These are phyloP conservation scores for Ceratotherium simum DNA, from an alignment of 2,113 vertebrate species.

Conservation along the genomic window DNA sequence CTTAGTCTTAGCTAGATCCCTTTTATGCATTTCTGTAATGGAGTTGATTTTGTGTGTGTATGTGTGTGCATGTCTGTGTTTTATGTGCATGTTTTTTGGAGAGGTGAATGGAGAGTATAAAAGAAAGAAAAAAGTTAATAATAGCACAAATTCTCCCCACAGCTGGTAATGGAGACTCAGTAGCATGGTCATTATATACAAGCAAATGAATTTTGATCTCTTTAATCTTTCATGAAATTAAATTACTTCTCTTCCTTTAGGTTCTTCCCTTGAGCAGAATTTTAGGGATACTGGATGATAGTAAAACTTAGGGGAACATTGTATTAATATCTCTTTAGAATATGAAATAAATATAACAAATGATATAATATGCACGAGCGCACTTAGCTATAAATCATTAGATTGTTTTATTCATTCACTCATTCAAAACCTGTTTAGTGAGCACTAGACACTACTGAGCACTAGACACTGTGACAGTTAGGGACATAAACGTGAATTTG, in stretches of 20 bases:
- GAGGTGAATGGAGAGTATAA: background rate
- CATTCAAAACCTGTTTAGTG: background rate
- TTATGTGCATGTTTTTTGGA: background rate
- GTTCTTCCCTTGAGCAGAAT: constrained; percentile 49
- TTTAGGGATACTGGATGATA: background rate
- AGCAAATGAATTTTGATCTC: constrained; percentile 28
- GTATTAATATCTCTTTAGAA: constrained; percentile 9
- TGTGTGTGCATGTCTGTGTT: background rate
- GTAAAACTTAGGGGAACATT: background rate
- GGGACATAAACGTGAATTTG: constrained; percentile 6
- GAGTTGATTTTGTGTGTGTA: background rate
- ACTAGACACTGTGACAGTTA: background rate
- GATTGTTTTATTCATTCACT: constrained; percentile 16
- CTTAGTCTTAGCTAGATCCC: background rate
- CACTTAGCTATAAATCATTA: background rate
- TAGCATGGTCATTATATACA: background rate
- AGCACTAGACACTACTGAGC: background rate
- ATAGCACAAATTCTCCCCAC: background rate
- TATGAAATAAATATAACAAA: constrained; percentile 40
- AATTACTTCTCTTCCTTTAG: constrained; percentile 46
- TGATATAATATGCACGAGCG: background rate
- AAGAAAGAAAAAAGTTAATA: background rate
- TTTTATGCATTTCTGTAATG: background rate
- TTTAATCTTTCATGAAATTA: constrained; percentile 54
- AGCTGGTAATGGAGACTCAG: background rate